A percentile compares a stretch with the other conserved stretches of the same genome.
Conservation (phyloP, 2,797 vertebrate species). For the Pantherophis alleghaniensis region DNA sequence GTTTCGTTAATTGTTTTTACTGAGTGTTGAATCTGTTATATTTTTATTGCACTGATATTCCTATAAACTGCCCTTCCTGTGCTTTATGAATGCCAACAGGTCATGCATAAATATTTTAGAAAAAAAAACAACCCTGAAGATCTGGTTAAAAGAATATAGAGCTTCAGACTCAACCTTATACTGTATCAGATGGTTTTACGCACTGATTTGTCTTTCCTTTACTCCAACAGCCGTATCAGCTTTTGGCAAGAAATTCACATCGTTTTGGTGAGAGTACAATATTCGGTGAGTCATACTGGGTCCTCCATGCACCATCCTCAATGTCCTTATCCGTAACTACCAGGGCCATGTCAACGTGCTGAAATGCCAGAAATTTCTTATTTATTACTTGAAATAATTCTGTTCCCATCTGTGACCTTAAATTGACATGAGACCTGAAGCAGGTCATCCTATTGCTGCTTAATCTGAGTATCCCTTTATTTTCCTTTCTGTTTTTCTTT, state of each 20-base stretch:
- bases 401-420: background rate
- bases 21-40: background rate
- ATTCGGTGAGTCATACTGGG: constrained; percentile 73
- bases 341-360: background rate
- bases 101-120: background rate
- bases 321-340: background rate
- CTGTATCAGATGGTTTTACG: background rate
- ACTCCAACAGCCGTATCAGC: constrained; percentile 85
- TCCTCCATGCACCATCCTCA: background rate
- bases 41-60: background rate
- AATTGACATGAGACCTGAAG: background rate
- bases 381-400: background rate
- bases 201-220: constrained; percentile 52
- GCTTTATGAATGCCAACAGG: background rate
- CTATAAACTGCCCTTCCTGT: background rate
- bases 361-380: background rate
- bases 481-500: background rate
- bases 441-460: background rate
- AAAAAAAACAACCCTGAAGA: too few species aligned
- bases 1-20: background rate
- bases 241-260: constrained; percentile 99
- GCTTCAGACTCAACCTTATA: background rate
- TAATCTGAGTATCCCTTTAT: background rate
- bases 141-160: background rate
- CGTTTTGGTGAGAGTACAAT: constrained; percentile 89